These are phyloP conservation scores for Solenopsis fugax DNA, from an alignment of 1,140 invertebrate species.

Conservation along the genomic window DNA sequence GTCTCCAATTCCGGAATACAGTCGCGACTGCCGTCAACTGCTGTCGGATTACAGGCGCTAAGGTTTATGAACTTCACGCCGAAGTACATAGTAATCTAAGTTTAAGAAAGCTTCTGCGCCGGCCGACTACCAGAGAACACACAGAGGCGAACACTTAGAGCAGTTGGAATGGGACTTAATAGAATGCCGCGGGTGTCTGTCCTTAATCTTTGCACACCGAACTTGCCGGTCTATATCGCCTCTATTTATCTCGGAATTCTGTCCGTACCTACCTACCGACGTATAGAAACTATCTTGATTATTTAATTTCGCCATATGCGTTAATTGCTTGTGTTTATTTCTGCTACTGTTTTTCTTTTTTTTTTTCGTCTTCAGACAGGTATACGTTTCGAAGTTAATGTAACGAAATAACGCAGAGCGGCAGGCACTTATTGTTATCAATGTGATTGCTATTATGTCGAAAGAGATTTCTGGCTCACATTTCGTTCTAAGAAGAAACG, in stretches of 20 bases:
- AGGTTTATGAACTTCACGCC: slow-evolving; percentile 64
- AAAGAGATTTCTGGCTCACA: neutral
- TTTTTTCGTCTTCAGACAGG: neutral
- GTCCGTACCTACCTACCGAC: slow-evolving; percentile 1
- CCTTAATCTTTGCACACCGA: slow-evolving; percentile 54
- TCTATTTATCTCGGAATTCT: slow-evolving; percentile 54
- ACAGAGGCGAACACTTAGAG: slow-evolving; percentile 53
- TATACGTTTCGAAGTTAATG: neutral
- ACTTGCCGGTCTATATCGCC: slow-evolving; percentile 38
- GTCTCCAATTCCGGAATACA: slow-evolving; percentile 53
- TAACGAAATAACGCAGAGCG: neutral
- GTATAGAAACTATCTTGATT: slow-evolving; percentile 20
- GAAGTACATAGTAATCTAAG: slow-evolving; percentile 64
- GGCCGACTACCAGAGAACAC: slow-evolving; percentile 55
- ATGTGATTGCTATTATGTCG: neutral
- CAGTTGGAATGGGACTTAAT: slow-evolving; percentile 58
- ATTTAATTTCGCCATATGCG: slow-evolving; percentile 3
- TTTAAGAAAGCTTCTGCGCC: slow-evolving; percentile 58
- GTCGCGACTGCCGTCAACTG: slow-evolving; percentile 32
- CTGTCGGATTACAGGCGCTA: slow-evolving; percentile 61
- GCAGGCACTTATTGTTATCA: neutral
- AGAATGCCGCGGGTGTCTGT: slow-evolving; percentile 57
- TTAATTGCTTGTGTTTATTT: slow-evolving; percentile 32
- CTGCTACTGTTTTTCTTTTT: neutral
- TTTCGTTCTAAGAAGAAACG: neutral